A percentile compares a stretch with the other conserved stretches of the same genome.
phyloP scores from a whole-genome alignment of 2,113 vertebrate genomes.

The Pristiophorus japonicus region DNA sequence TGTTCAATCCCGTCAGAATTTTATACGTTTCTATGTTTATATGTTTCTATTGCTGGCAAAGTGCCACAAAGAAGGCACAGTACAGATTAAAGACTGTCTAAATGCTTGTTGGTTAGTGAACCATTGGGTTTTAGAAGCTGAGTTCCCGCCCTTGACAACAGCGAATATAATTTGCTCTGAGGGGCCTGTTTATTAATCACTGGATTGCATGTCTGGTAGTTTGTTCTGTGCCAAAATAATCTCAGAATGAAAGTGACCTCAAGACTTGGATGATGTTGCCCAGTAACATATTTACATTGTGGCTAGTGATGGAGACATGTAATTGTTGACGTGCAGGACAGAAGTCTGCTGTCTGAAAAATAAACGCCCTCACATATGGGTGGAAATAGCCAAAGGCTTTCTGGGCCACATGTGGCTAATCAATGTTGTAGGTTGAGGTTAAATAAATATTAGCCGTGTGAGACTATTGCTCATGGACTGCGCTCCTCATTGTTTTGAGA shows the following conservation, averaged over 20 bases:
- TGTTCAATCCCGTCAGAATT: too few species aligned
- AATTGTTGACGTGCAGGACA: neutral
- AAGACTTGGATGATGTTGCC: neutral
- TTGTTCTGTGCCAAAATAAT: neutral
- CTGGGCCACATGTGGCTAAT: neutral
- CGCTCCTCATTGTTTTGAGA: neutral
- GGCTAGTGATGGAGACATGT: neutral
- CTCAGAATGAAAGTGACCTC: neutral
- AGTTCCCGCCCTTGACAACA: neutral
- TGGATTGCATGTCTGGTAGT: neutral
- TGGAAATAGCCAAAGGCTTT: neutral
- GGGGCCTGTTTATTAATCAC: neutral
- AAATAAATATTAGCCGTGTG: conserved; percentile 4
- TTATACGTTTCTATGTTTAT: too few species aligned
- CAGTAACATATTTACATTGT: conserved; percentile 27
- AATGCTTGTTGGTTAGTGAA: neutral
- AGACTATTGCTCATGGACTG: neutral
- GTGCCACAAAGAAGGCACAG: neutral
- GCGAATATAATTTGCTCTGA: neutral
- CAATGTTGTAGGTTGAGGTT: neutral
- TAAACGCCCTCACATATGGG: neutral
- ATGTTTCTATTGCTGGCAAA: neutral
- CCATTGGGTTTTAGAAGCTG: neutral
- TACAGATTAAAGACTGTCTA: neutral
- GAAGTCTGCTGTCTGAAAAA: neutral